These are phyloP conservation scores for Paraplagusia blochii DNA, from an alignment of 2,113 vertebrate genomes.

Conservation along the genomic window DNA sequence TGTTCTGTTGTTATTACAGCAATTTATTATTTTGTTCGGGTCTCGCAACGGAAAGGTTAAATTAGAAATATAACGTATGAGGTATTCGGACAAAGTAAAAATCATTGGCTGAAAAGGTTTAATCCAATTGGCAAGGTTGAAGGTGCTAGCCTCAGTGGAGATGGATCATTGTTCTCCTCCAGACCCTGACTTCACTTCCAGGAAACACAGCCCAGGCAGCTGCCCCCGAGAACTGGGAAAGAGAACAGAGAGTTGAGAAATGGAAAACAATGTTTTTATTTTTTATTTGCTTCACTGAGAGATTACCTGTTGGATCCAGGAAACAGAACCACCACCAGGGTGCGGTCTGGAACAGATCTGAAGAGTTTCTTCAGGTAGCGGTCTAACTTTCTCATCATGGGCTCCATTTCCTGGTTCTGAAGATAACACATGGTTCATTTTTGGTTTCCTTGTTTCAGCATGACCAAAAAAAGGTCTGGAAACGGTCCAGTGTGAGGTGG, in stretches of 20 bases:
- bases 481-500: too few relatives aligned
- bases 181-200: slow-evolving; percentile 58
- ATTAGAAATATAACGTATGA: too few relatives aligned
- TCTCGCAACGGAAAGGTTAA: too few relatives aligned
- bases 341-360: slow-evolving; percentile 69
- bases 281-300: not conserved
- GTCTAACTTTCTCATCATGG: slow-evolving; percentile 76
- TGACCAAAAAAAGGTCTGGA: too few relatives aligned
- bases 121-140: too few relatives aligned
- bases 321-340: slow-evolving; percentile 82
- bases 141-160: too few relatives aligned
- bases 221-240: slow-evolving; percentile 25
- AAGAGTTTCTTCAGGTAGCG: slow-evolving; percentile 78
- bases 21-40: too few relatives aligned
- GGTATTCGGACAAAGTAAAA: too few relatives aligned
- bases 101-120: not conserved
- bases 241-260: slow-evolving; percentile 13
- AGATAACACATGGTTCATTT: not conserved
- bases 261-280: not conserved
- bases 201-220: slow-evolving; percentile 69
- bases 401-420: slow-evolving; percentile 70
- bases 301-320: slow-evolving; percentile 78
- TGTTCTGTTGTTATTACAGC: too few relatives aligned
- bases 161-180: not conserved
- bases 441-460: not conserved